Conservation (phyloP, 2,888 invertebrate species). For the Nasonovia ribisnigri region DNA sequence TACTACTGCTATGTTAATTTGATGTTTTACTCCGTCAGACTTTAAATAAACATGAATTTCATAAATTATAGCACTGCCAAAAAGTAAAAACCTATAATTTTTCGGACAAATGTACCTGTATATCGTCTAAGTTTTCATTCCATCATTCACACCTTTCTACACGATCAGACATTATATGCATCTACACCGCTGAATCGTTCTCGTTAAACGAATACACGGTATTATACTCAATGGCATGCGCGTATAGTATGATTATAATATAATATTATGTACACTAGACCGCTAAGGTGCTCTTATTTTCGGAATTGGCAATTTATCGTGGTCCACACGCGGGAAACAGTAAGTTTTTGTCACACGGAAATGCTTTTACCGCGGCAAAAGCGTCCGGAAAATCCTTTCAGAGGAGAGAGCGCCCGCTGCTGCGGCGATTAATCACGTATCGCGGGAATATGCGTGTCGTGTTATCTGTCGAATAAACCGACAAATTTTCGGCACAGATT, state of each 20-base stretch:
- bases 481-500: neutral
- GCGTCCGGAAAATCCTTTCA: constrained; percentile 2
- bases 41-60: neutral
- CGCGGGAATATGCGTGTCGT: neutral
- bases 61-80: neutral
- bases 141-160: neutral
- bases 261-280: neutral
- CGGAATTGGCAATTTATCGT: neutral
- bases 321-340: neutral
- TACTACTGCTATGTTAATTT: neutral
- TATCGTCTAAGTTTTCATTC: neutral
- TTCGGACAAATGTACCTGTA: neutral
- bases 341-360: neutral
- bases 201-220: neutral
- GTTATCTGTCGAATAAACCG: constrained; percentile 23
- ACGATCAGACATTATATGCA: neutral
- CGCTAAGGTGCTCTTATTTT: neutral
- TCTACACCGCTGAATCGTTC: neutral
- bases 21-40: neutral
- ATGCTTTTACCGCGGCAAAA: neutral
- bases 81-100: neutral
- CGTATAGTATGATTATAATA: neutral
- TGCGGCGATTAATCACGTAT: constrained; percentile 23
- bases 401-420: too few relatives aligned
- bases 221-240: neutral